phyloP scores from a whole-genome alignment of 2,113 vertebrate species.

The Myotis yumanensis region DNA sequence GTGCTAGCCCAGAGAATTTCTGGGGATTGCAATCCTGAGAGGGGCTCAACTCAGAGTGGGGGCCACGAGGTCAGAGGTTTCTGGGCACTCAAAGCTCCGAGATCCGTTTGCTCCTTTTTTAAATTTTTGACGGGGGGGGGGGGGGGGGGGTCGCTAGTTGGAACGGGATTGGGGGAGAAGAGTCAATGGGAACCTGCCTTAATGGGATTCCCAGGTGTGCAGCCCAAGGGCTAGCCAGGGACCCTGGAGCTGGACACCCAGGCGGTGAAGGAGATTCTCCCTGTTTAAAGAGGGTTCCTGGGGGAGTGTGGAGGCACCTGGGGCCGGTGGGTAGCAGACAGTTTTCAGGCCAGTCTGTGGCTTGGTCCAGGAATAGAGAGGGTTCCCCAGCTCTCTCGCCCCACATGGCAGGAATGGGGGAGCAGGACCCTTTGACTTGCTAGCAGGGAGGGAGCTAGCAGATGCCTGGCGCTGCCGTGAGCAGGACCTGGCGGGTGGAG shows the following conservation, averaged over 20 bases:
- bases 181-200: conserved; percentile 77
- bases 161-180: conserved; percentile 65
- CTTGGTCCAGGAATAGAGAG: conserved; percentile 9
- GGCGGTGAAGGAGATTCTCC: background rate
- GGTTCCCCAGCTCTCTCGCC: conserved; percentile 54
- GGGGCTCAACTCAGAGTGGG: background rate
- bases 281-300: background rate
- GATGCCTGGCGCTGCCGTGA: background rate
- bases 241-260: background rate
- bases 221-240: conserved; percentile 44
- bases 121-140: background rate
- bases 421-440: conserved; percentile 34
- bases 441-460: conserved; percentile 9
- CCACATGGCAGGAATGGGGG: conserved; percentile 9
- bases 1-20: conserved; percentile 5
- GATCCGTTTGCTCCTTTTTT: conserved; percentile 3
- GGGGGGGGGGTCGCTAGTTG: conserved; percentile 66
- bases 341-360: background rate
- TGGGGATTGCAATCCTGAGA: background rate
- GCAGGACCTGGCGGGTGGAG: background rate
- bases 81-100: background rate
- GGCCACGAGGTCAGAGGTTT: background rate
- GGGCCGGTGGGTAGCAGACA: background rate
- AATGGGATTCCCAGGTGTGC: conserved; percentile 79
- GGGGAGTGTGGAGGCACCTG: background rate